Base-by-base conservation (phyloP, 2,888 invertebrate species). In the Priocnemis perturbator region DNA sequence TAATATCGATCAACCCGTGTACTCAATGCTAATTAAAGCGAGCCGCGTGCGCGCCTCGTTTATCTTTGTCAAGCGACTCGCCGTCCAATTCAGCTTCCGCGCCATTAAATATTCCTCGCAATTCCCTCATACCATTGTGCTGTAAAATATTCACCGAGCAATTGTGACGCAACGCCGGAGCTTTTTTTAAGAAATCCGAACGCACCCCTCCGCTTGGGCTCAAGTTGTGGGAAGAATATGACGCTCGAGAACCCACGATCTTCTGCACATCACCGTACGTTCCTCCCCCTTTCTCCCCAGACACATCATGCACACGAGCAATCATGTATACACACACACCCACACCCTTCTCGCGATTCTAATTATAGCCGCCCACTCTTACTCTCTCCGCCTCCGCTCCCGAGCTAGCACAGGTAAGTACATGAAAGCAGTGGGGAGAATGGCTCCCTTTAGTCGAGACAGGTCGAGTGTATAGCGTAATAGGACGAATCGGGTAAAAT, bases 391-490 rank as follows among this genome's bases (percentile, higher is more conserved):
- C 67, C 73, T 67, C 66, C 69, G 64, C 59, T 64, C 52, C 45
- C 55, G 65, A 67, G 73, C 56, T 62, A 67, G 62, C 26, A 30
- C 57, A 56, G 23, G 59, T 67, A 67, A 68, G 69, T 72, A 66
- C 67, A 65, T 70, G 71, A 76, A 78, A 60, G 60, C 53, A 58
- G 37, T 4, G 50, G 23, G 58, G 63, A 73, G 66, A 73, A 64
- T 64, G 65, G 64, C 52, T 60, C 65, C 63, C 68, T 76, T 76
- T 70, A 58, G 53, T 58, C 23, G 64, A 58, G 57, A 65, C 71
- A 69, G 72, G 76, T 74, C 76, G 69, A 77, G 67, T 72, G 72
- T 67, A 52, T 60, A 55, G 67, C 57, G 62, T 74, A 74, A 78
- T 79, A 69, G 60, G 67, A 78, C 71, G 64, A 76, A 76, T 73